phyloP scores from a whole-genome alignment of 2,113 vertebrate genomes.

The Lampris incognitus region DNA sequence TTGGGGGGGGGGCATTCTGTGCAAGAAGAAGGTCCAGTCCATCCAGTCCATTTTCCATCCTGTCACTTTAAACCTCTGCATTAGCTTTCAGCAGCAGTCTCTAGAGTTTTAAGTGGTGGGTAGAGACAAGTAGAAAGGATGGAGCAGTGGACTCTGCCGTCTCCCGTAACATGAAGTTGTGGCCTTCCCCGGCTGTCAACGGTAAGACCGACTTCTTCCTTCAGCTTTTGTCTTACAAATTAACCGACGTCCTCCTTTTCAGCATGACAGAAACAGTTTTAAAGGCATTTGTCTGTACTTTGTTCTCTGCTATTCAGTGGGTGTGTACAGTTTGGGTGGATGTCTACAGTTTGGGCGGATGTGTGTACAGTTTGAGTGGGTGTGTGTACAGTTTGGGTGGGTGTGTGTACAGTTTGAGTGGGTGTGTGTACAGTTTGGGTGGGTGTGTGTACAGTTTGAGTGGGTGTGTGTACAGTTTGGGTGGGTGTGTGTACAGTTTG shows the following conservation, averaged over 20 bases:
- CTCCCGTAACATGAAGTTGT: neutral
- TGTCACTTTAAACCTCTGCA: neutral
- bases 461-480: too few species aligned
- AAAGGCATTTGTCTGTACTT: neutral
- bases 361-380: too few species aligned
- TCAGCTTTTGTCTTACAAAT: neutral
- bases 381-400: too few species aligned
- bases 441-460: too few species aligned
- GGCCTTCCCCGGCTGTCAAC: constrained; percentile 11
- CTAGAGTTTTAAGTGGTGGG: constrained; percentile 32
- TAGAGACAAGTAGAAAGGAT: constrained; percentile 21
- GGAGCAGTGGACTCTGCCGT: constrained; percentile 39
- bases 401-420: too few species aligned
- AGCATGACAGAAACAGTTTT: neutral
- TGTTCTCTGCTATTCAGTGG: neutral
- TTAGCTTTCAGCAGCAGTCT: constrained; percentile 18
- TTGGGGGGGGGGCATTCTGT: neutral
- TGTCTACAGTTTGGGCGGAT: neutral
- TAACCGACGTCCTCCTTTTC: neutral
- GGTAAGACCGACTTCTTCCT: constrained; percentile 56
- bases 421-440: too few species aligned
- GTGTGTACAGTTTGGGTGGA: neutral
- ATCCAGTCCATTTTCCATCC: neutral
- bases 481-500: too few species aligned
- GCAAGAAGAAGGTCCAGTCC: constrained; percentile 5